Percentiles rank a stretch among this genome's conserved stretches.
These are phyloP conservation scores for Galeopterus variegatus DNA, from an alignment of 2,113 vertebrate species.

Conservation along the genomic window DNA sequence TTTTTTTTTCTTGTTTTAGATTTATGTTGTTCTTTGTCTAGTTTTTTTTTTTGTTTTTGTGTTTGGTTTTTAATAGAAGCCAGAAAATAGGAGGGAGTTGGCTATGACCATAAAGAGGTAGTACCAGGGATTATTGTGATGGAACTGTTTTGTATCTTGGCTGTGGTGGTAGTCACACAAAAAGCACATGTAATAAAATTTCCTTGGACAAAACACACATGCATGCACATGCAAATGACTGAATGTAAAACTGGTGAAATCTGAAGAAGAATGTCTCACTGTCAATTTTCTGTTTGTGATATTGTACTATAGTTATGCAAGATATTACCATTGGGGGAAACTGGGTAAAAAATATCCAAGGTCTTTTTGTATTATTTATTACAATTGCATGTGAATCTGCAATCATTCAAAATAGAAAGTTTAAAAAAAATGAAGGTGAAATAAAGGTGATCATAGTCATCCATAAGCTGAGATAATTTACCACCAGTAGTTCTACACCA, in stretches of 20 bases:
- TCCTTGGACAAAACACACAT: neutral
- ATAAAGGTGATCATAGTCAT: neutral
- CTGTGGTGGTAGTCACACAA: neutral
- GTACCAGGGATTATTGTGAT: neutral
- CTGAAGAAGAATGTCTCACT: neutral
- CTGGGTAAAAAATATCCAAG: neutral
- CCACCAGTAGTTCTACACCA: neutral
- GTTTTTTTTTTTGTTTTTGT: neutral
- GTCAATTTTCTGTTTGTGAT: neutral
- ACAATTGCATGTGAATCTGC: neutral
- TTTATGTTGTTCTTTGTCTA: neutral
- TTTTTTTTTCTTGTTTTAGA: neutral
- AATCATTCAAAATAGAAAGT: conserved; percentile 17
- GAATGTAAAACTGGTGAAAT: neutral
- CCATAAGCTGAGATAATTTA: neutral
- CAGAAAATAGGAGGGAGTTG: neutral
- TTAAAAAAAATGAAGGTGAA: neutral
- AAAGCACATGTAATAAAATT: neutral
- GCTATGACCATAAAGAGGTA: neutral
- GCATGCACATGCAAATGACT: neutral
- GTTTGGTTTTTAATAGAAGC: neutral
- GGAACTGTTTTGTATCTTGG: neutral
- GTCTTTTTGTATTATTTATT: neutral
- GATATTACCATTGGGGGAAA: neutral
- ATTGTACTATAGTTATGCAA: neutral